phyloP scores from a whole-genome alignment of 2,113 vertebrate genomes.

The Zosterops hypoxanthus region DNA sequence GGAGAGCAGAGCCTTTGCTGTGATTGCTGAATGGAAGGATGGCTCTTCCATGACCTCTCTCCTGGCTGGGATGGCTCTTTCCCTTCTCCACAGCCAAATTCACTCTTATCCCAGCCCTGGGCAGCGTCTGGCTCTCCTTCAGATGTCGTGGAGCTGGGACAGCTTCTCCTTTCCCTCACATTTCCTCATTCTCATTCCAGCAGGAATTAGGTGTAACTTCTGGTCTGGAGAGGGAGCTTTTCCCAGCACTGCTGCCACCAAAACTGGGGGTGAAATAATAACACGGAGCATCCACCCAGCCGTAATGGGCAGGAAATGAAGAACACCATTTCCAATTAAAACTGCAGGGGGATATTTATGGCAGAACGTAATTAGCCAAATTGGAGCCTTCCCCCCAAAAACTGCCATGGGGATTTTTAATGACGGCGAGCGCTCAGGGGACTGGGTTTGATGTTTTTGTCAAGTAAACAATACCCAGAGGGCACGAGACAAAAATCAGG shows the following conservation, averaged over 20 bases:
- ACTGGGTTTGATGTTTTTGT: slow-evolving; percentile 46
- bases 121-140: background rate
- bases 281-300: background rate
- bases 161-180: background rate
- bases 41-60: background rate
- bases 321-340: slow-evolving; percentile 64
- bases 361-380: slow-evolving; percentile 52
- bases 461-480: slow-evolving; percentile 57
- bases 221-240: background rate
- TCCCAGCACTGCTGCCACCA: background rate
- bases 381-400: slow-evolving; percentile 56
- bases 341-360: slow-evolving; percentile 64
- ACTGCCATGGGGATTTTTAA: slow-evolving; percentile 58
- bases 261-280: background rate
- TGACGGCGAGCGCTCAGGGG: background rate
- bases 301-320: slow-evolving; percentile 61
- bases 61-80: background rate
- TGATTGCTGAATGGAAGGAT: background rate
- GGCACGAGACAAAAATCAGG: slow-evolving; percentile 41
- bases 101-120: fast-evolving
- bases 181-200: background rate
- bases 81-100: background rate
- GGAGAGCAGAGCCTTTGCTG: background rate
- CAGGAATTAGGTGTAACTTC: background rate
- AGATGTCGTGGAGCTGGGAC: background rate